Evolutionary conservation across 2,797 vertebrate species (phyloP).

Genomic region (Sciurus carolinensis): DNA sequence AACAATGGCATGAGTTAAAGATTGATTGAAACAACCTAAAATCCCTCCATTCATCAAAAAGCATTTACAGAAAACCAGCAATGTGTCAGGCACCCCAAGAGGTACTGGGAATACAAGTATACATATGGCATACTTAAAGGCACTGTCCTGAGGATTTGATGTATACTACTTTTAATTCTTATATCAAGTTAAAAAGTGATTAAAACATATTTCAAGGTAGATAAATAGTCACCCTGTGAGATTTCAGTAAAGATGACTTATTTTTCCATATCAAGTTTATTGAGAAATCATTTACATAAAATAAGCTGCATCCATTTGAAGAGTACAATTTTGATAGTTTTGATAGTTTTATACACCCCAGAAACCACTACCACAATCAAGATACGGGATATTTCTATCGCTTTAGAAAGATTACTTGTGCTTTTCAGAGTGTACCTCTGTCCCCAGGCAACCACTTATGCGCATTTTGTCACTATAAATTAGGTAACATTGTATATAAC

Average conservation of each 20-base stretch:
- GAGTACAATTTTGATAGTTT: not conserved
- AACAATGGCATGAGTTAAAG: not conserved
- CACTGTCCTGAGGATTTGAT: not conserved
- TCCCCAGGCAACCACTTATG: not conserved
- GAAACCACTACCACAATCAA: not conserved
- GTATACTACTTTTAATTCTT: not conserved
- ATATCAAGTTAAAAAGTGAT: not conserved
- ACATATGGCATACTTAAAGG: not conserved
- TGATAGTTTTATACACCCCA: not conserved
- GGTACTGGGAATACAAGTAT: not conserved
- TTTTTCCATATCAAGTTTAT: not conserved
- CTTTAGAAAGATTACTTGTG: not conserved
- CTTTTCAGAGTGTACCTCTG: not conserved
- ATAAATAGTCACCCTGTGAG: not conserved
- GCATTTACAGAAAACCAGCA: not conserved
- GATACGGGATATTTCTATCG: not conserved
- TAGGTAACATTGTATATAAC: not conserved
- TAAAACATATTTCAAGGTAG: slow-evolving; percentile 3
- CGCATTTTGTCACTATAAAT: not conserved
- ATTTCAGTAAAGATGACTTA: not conserved
- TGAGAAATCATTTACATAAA: not conserved
- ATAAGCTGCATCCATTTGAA: not conserved
- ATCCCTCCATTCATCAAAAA: not conserved
- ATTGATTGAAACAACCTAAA: not conserved
- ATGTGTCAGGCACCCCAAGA: not conserved